Evolutionary conservation across 2,113 vertebrate species (phyloP), one percentile per base, ranked within the genome.

Genomic region (Hippoglossus stenolepis): DNA sequence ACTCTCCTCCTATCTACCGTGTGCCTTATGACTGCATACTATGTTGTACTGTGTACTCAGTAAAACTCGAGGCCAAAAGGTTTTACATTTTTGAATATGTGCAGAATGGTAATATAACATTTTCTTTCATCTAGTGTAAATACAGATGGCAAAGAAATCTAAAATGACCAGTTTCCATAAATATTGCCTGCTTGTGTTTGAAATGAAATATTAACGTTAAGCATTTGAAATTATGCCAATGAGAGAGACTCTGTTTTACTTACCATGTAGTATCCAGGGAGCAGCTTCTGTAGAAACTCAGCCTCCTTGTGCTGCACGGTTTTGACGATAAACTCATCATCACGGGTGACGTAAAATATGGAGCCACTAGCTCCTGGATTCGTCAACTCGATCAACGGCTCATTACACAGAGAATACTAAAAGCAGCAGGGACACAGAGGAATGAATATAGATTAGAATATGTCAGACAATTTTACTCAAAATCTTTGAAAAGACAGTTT

Each of bases 241-340:
- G 31, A 24, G 60, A 47, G 4, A 11, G 1, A 20, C 9, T 59
- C 3, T 2, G 49, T 51, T 51, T 20, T 17, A 51, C 95, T 51
- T 21, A 98, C 98, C 98, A 99, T 99, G 65, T 99, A 99, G 91
- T 99, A 99, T 51, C 98, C 98, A 0, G 98, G 98, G n/a, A 99
- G 96, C 45, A 99, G 93, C 77, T 99, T 99, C 95, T 99, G 98
- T 1, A 99, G 93, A 87, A 99, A 99, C 91, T 99, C 98, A 0
- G 98, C 98, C 85, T 99, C 98, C 82, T 99, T 99, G 87, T 98
- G 97, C 94, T 95, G 96, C 66, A 99, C 97, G 0, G 98, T 99
- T 93, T 99, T 99, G 86, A 99, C 96, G 92, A 99, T 99, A 90
- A 99, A 99, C 87, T 99, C 98, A 1, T 99, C 98, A 0, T 99